Evolutionary conservation across 2,113 vertebrate genomes (phyloP), one percentile per base, ranked within the genome.

Genomic region (Aegypius monachus): DNA sequence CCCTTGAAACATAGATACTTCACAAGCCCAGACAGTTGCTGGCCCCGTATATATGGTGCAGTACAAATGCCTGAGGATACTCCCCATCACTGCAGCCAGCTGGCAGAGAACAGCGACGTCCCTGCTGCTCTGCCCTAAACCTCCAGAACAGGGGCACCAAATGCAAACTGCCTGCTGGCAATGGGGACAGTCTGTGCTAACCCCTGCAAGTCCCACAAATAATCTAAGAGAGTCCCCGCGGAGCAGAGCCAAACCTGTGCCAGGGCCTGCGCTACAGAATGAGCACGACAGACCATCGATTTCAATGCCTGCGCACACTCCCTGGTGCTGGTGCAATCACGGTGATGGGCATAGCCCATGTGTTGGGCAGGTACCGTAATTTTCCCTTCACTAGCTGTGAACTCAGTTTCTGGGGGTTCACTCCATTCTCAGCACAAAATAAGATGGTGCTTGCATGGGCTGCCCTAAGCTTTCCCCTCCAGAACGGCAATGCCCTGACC

Each of bases 221-320:
- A 15, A 59, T 4, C 50, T 40, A 31, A 73, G 47, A 36, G 25
- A n/a, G 59, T 31, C 45, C 17, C 4, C 0, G 1, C 2, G 20
- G 50, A 53, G 45, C 52, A 81, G 36, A 83, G 45, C 17, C 56
- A 78, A 78, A 62, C 36, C n/a, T 27, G 36, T 59, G 67, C 62
- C 75, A 84, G 81, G 58, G 23, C 10, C n/a, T 68, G 77, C 2
- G 8, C 19, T 42, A 47, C 15, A 61, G 23, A 61, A 66, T 0
- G 31, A 83, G 40, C 31, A 15, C 34, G 20, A 40, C 40, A 48
- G 18, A 21, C 6, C 50, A 36, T 4, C 0, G 2, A 34, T 66
- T 58, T 32, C 40, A 32, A 18, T 0, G 4, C 70, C 32, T 21
- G 47, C 0, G 1, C 14, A 1, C 1, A 1, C 18, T 31, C 40